phyloP scores from a whole-genome alignment of 2,888 invertebrate genomes.

The Poecilobothrus nobilitatus region DNA sequence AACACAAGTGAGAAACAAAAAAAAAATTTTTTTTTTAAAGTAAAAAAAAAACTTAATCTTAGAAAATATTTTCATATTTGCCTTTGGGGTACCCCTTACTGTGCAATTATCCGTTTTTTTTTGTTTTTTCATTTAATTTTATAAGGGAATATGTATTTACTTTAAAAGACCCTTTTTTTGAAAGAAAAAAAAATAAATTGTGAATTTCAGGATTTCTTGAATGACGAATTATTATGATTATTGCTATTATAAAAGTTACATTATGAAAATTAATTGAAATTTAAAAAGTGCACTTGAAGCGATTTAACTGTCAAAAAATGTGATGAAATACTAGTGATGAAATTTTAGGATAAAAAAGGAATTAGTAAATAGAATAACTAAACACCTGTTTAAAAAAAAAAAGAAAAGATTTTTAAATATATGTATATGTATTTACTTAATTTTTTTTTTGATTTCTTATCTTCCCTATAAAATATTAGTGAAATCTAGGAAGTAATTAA shows the following conservation, averaged over 20 bases:
- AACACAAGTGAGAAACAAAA: too few relatives aligned
- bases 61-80: constrained; percentile 1
- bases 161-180: too few relatives aligned
- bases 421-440: too few relatives aligned
- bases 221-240: background rate
- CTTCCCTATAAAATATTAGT: too few relatives aligned
- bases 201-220: too few relatives aligned
- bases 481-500: too few relatives aligned
- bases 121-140: too few relatives aligned
- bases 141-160: background rate
- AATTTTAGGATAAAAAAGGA: background rate
- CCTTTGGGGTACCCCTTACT: constrained; percentile 1
- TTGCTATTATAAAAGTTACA: background rate
- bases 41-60: too few relatives aligned
- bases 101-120: background rate
- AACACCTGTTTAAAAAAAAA: constrained; percentile 1
- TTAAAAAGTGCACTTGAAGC: background rate
- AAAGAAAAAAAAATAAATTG: too few relatives aligned
- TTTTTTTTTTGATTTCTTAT: too few relatives aligned
- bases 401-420: too few relatives aligned
- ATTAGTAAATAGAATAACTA: background rate
- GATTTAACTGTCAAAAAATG: background rate
- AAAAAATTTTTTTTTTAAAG: too few relatives aligned
- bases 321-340: background rate
- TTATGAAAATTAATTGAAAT: constrained; percentile 3